Conservation (phyloP, 1,140 invertebrate genomes). For the Macrotrachela quadricornifera region DNA sequence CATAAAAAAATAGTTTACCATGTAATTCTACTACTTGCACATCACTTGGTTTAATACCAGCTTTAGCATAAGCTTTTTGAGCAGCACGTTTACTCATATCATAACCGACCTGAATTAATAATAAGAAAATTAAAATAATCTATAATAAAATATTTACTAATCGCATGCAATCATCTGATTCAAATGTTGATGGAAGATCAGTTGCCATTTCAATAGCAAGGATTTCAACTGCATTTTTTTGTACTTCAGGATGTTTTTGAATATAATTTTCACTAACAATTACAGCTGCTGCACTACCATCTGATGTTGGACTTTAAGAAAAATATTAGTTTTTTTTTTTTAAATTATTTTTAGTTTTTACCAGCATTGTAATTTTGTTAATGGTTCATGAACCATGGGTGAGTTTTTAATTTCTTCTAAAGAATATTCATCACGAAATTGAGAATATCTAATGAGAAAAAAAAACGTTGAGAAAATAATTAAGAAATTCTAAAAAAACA, state of each 20-base stretch:
- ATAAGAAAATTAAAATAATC: background rate
- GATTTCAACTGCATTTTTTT: conserved; percentile 69
- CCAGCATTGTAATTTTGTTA: conserved; percentile 87
- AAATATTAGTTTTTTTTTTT: background rate
- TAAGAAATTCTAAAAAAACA: background rate
- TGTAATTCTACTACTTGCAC: conserved; percentile 95
- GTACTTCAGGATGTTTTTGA: conserved; percentile 44
- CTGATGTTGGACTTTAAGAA: conserved; percentile 54
- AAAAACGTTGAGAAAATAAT: conserved; percentile 8
- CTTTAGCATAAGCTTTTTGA: conserved; percentile 52
- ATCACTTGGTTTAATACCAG: conserved; percentile 48
- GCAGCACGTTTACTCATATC: conserved; percentile 79
- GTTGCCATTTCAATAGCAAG: conserved; percentile 77
- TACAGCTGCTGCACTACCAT: conserved; percentile 74
- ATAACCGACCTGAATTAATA: conserved; percentile 49
- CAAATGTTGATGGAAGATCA: conserved; percentile 62
- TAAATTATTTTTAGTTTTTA: conserved; percentile 10
- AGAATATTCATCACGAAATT: conserved; percentile 67
- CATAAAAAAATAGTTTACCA: background rate
- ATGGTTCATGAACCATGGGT: conserved; percentile 56
- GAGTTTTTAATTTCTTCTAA: conserved; percentile 68
- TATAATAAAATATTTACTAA: conserved; percentile 34
- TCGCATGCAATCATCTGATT: conserved; percentile 63
- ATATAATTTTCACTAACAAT: conserved; percentile 77
- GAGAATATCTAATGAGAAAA: conserved; percentile 45